These are phyloP conservation scores for Caenorhabditis macrosperma DNA, from an alignment of 2,888 invertebrate genomes.

Conservation along the genomic window DNA sequence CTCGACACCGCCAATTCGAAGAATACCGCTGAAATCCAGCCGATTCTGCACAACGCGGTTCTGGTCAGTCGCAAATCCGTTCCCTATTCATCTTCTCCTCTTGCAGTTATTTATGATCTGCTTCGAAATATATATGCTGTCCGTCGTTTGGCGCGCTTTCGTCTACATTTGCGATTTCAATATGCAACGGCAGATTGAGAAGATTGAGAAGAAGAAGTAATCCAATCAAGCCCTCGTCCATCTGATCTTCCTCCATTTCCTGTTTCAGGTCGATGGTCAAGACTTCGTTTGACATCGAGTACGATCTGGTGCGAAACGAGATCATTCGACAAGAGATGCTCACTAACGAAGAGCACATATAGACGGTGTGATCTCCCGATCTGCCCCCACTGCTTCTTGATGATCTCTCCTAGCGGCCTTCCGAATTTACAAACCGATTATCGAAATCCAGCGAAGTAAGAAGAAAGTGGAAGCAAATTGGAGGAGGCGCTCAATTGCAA, in stretches of 20 bases:
- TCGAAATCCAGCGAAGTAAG: conserved; percentile 24
- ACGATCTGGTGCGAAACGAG: conserved; percentile 42
- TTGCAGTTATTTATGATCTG: conserved; percentile 63
- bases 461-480: conserved; percentile 33
- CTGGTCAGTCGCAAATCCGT: conserved; percentile 29
- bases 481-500: conserved; percentile 28
- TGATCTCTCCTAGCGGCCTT: conserved; percentile 12
- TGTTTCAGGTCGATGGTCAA: conserved; percentile 43
- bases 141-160: conserved; percentile 65
- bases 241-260: not conserved
- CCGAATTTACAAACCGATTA: conserved; percentile 26
- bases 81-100: not conserved
- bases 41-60: conserved; percentile 48
- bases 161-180: conserved; percentile 62
- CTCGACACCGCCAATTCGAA: conserved; percentile 69
- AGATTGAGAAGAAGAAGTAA: conserved; percentile 45
- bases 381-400: not conserved
- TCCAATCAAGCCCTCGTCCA: not conserved
- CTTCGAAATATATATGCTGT: conserved; percentile 67
- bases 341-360: conserved; percentile 34
- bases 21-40: conserved; percentile 54
- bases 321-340: conserved; percentile 34
- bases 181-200: conserved; percentile 61
- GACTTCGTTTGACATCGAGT: conserved; percentile 45
- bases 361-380: not conserved